Evolutionary conservation across 2,113 vertebrate species (phyloP), one percentile per base, ranked within the genome.

Genomic region (Zosterops japonicus): DNA sequence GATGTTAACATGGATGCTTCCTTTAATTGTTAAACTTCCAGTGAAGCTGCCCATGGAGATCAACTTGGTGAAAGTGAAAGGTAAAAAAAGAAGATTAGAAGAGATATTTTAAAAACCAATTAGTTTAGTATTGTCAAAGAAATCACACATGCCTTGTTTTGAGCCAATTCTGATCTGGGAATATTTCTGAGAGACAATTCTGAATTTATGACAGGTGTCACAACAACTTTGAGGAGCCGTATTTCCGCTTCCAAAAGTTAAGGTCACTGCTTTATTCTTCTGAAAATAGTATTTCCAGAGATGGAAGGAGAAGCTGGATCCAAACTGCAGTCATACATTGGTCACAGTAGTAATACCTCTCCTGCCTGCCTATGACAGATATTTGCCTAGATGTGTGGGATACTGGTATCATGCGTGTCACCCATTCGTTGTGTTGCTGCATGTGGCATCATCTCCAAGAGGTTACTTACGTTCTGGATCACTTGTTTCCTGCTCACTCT

Each of bases 381-480:
- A 89, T 96, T 97, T 96, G 96, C 97, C 98, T 98, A 84, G 87
- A 91, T 69, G 96, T 98, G 97, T 97, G 96, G 91, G 94, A 87
- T 95, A 80, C 91, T 88, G 96, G 74, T 72, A 68, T 94, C 95
- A 96, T 97, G 98, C 96, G 97, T 98, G 97, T 98, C 97, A 97
- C 97, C 97, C 93, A 91, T 97, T 96, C 95, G 91, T 67, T 94
- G 94, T 96, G 95, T 96, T 98, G 98, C 97, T 98, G 97, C 90
- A 86, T 97, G 97, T 98, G 98, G 93, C 97, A 95, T 97, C 33
- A 14, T 97, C 98, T 98, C 94, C 79, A 85, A 97, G 97, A 97
- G 94, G 90, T 98, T 99, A 99, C 99, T 99, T 99, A 99, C 99
- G 98, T 98, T 99, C 99, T 41, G 98, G 98, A 97, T 99, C 99